phyloP scores from a whole-genome alignment of 2,113 vertebrate genomes.

The Pituophis catenifer region DNA sequence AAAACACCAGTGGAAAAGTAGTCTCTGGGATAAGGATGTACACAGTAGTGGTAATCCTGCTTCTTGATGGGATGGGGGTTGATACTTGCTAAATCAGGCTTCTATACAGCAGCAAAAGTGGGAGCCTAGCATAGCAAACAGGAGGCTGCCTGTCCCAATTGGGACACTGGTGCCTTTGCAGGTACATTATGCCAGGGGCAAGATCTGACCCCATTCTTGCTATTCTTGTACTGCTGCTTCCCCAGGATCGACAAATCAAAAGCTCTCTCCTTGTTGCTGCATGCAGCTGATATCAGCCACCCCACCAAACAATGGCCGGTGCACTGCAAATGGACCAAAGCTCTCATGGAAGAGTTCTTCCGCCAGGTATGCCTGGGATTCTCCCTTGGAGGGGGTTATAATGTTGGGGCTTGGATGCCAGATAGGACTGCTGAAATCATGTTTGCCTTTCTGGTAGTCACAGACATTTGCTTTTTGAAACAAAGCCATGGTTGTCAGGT shows the following conservation, averaged over 20 bases:
- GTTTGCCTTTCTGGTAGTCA: background rate
- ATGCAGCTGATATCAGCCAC: slow-evolving; percentile 90
- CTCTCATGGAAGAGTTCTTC: slow-evolving; percentile 91
- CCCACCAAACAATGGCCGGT: slow-evolving; percentile 86
- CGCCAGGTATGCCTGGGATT: slow-evolving; percentile 74
- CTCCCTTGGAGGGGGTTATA: background rate
- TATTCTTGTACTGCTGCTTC: background rate
- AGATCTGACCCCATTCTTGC: background rate
- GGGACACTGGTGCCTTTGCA: background rate
- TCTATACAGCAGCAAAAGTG: background rate
- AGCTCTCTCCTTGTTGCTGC: slow-evolving; percentile 84
- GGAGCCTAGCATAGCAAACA: background rate
- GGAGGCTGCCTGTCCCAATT: background rate
- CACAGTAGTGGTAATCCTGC: background rate
- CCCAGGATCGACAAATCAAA: slow-evolving; percentile 85
- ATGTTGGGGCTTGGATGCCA: background rate
- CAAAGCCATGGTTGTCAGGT: background rate
- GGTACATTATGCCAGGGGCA: background rate
- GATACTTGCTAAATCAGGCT: background rate
- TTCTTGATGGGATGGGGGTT: background rate
- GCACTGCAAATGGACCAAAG: slow-evolving; percentile 87
- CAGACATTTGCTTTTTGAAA: background rate
- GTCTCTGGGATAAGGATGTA: background rate
- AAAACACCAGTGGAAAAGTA: background rate
- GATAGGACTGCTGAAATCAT: background rate